Evolutionary conservation across 2,797 vertebrate species (phyloP), one percentile per base, ranked within the genome.

Genomic region (Trematomus bernacchii): DNA sequence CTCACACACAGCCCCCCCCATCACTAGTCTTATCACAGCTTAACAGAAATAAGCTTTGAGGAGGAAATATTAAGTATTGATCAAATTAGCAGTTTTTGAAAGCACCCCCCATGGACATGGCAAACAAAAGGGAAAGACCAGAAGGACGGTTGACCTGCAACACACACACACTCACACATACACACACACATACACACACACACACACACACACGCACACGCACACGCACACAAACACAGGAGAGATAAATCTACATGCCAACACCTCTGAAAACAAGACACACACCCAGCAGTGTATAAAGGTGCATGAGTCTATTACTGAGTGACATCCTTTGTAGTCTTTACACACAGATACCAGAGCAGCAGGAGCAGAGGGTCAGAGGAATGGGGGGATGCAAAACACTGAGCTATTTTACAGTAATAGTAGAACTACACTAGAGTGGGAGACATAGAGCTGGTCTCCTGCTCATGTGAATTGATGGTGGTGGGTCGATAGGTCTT

Each of bases 41-140:
- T 95, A 96, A 94, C 97, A 98, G 97, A 96, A 96, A 96, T 90
- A 96, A 95, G 89, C 95, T 95, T 91, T 77, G 89, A 96, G 96
- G 96, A 95, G 96, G 96, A 97, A 95, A 98, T 99, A 98, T 98
- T 99, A 98, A 97, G 96, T 99, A 99, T 99, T 98, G 97, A 99
- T 99, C 97, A 99, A 98, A 99, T 99, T 98, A 98, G 97, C 96
- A 96, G 96, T 97, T 97, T 97, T 97, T 97, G 96, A 97, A 79
- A 96, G 96, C 95, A 96, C 97, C 95, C 94, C 93, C 96, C 76
- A 52, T 79, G 60, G 71, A 50, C 96, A 96, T 94, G 94, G 90
- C 94, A 91, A 94, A 95, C 94, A 96, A 95, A 96, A 96, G 95
- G 92, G 93, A 95, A 94, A 92, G 91, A 87, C 88, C 87, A 89